These are phyloP conservation scores for Tetheella fluctuosa DNA, from an alignment of 2,888 invertebrate species.

Conservation along the genomic window DNA sequence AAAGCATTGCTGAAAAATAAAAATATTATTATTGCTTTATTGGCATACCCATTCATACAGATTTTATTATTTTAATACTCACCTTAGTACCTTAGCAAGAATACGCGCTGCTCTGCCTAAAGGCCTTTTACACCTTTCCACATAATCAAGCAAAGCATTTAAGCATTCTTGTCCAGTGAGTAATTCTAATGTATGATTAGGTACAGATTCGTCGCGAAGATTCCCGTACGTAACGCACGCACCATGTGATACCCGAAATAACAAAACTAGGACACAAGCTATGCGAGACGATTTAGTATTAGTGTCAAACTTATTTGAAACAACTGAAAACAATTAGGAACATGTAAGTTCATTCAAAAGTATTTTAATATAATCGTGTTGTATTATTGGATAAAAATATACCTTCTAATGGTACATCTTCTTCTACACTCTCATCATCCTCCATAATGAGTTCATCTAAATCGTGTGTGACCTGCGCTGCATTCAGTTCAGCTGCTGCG, in stretches of 20 bases:
- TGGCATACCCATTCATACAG: constrained; percentile 7
- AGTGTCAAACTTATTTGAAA: constrained; percentile 43
- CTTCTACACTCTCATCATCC: constrained; percentile 68
- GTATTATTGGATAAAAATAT: constrained; percentile 9
- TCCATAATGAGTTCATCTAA: constrained; percentile 75
- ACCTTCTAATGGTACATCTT: constrained; percentile 59
- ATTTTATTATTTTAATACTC: constrained; percentile 16
- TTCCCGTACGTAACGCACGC: constrained; percentile 52
- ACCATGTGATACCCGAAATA: constrained; percentile 72
- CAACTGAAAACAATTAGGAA: constrained; percentile 44
- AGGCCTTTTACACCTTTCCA: constrained; percentile 73
- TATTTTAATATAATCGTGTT: background rate
- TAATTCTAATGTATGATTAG: constrained; percentile 63
- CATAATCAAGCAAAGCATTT: constrained; percentile 74
- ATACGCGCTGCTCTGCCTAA: constrained; percentile 79
- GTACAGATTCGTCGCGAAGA: constrained; percentile 55
- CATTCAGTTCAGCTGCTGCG: constrained; percentile 48
- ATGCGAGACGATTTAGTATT: constrained; percentile 64
- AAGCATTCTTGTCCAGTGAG: constrained; percentile 69
- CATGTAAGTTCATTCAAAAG: background rate
- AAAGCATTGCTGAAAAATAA: constrained; percentile 78
- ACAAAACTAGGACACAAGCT: constrained; percentile 69
- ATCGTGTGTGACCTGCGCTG: constrained; percentile 67
- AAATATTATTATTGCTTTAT: constrained; percentile 4
- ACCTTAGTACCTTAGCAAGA: constrained; percentile 82